Evolutionary conservation across 2,888 invertebrate species (phyloP).

Genomic region (Orthonevra nobilis): DNA sequence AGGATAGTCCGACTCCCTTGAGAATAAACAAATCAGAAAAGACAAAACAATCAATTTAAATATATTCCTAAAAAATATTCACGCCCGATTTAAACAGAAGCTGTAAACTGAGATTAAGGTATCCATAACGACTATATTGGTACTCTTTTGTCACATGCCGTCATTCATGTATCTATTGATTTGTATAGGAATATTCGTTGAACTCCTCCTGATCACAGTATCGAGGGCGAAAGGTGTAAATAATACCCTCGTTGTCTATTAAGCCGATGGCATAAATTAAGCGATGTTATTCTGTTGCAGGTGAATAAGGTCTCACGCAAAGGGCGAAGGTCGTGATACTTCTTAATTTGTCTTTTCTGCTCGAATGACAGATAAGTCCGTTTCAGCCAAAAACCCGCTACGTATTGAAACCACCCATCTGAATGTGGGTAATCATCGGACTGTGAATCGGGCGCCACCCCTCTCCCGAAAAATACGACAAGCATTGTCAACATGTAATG

Average conservation of each 20-base stretch:
- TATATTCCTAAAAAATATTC: too few species aligned
- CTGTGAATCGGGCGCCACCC: slow-evolving; percentile 57
- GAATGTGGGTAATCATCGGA: slow-evolving; percentile 51
- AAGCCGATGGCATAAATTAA: slow-evolving; percentile 39
- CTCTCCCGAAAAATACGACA: slow-evolving; percentile 42
- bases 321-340: slow-evolving; percentile 60
- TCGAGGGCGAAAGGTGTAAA: slow-evolving; percentile 28
- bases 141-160: too few species aligned
- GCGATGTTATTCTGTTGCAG: slow-evolving; percentile 19
- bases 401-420: slow-evolving; percentile 42
- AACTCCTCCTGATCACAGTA: slow-evolving; percentile 54
- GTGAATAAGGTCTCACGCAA: slow-evolving; percentile 63
- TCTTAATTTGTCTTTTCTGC: slow-evolving; percentile 63
- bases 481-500: slow-evolving; percentile 63
- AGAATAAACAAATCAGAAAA: too few species aligned
- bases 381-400: slow-evolving; percentile 27
- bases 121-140: too few species aligned
- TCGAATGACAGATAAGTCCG: slow-evolving; percentile 57
- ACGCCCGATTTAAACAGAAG: too few species aligned
- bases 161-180: too few species aligned
- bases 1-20: too few species aligned
- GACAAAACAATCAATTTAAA: too few species aligned
- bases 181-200: too few species aligned
- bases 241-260: slow-evolving; percentile 40
- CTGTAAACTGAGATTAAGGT: too few species aligned